Percentiles rank a stretch among this genome's conserved stretches.
These are phyloP conservation scores for Ictalurus punctatus DNA, from an alignment of 2,113 vertebrate genomes.

Conservation along the genomic window DNA sequence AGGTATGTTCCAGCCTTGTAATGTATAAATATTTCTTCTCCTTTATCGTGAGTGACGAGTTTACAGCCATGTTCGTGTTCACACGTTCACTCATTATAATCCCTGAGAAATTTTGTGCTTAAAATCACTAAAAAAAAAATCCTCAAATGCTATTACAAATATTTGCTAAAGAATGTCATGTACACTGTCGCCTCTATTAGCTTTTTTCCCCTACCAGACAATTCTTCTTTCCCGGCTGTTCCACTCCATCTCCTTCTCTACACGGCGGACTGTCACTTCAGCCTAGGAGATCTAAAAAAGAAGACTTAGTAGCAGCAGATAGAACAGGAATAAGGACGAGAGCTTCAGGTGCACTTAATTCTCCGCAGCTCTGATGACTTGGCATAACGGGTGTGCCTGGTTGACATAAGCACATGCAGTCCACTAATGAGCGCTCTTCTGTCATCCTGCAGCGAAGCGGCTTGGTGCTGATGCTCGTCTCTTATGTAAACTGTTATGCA, in stretches of 20 bases:
- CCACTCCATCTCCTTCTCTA: slow-evolving; percentile 14
- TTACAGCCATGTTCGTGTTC: not conserved
- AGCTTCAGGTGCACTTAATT: slow-evolving; percentile 38
- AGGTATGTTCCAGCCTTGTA: not conserved
- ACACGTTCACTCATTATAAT: not conserved
- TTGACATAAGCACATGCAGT: slow-evolving; percentile 26
- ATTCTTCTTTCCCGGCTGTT: slow-evolving; percentile 9
- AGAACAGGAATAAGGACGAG: slow-evolving; percentile 23
- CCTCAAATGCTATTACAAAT: not conserved
- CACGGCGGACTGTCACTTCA: slow-evolving; percentile 18
- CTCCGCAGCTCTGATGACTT: slow-evolving; percentile 51
- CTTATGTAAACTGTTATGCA: slow-evolving; percentile 35
- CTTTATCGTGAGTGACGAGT: not conserved
- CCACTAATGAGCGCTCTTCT: slow-evolving; percentile 44
- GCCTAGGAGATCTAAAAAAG: slow-evolving; percentile 28
- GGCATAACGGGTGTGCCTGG: slow-evolving; percentile 36
- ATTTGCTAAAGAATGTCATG: not conserved
- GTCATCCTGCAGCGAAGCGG: slow-evolving; percentile 28
- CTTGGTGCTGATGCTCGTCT: slow-evolving; percentile 33
- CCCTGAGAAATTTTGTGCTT: not conserved
- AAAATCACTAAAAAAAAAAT: not conserved
- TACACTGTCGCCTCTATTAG: not conserved
- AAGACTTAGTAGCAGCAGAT: slow-evolving; percentile 16
- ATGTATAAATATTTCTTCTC: not conserved
- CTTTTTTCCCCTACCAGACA: not conserved